A percentile compares a stretch with the other conserved stretches of the same genome.
These are phyloP conservation scores for Apodemus speciosus DNA, from an alignment of 2,113 vertebrate species.

Conservation along the genomic window DNA sequence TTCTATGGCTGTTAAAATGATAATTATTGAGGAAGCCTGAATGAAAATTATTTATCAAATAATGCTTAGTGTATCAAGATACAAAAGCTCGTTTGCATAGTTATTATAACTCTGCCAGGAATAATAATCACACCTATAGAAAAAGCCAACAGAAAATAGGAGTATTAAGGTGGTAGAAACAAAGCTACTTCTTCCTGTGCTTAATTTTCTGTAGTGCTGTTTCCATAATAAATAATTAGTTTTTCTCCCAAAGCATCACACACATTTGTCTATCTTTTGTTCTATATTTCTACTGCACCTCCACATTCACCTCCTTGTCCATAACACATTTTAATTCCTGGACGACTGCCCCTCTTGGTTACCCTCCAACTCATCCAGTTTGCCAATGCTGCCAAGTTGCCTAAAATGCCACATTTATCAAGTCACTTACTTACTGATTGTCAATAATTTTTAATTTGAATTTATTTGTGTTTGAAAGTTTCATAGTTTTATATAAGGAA, in stretches of 20 bases:
- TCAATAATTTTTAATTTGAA: slow-evolving; percentile 15
- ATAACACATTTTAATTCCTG: slow-evolving; percentile 24
- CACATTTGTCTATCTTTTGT: slow-evolving; percentile 44
- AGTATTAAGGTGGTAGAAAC: not conserved
- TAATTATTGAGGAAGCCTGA: slow-evolving; percentile 40
- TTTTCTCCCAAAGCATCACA: not conserved
- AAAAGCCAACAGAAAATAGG: slow-evolving; percentile 56
- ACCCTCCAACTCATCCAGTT: not conserved
- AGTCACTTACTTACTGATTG: not conserved
- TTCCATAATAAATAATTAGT: slow-evolving; percentile 40
- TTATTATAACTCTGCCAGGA: slow-evolving; percentile 43
- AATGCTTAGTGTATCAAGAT: slow-evolving; percentile 29
- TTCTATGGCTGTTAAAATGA: slow-evolving; percentile 61
- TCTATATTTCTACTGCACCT: not conserved
- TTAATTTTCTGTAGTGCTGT: slow-evolving; percentile 58
- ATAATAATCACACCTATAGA: slow-evolving; percentile 21
- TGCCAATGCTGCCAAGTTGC: slow-evolving; percentile 30
- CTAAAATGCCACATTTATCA: slow-evolving; percentile 46
- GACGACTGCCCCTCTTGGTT: not conserved
- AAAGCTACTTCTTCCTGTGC: slow-evolving; percentile 51
- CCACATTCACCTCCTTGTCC: not conserved
- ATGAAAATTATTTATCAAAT: slow-evolving; percentile 53
- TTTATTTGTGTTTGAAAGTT: not conserved
- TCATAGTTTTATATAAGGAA: not conserved
- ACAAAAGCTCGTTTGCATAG: slow-evolving; percentile 55